phyloP scores from a whole-genome alignment of 2,797 vertebrate species.

The Phataginus tetradactyla region DNA sequence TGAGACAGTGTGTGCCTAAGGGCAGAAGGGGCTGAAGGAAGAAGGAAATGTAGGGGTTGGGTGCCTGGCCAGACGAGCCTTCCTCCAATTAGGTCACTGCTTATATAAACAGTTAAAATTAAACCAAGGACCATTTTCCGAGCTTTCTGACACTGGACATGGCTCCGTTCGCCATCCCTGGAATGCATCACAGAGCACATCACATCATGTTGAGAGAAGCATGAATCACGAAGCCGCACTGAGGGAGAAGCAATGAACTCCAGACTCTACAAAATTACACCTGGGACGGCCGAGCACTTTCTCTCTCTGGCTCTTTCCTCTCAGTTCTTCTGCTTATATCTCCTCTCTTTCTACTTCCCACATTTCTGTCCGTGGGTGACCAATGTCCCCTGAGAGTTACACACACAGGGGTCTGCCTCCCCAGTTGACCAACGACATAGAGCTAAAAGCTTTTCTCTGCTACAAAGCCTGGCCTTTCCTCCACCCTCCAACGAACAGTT shows the following conservation, averaged over 20 bases:
- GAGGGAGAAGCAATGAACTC: slow-evolving; percentile 78
- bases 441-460: background rate
- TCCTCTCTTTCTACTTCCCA: background rate
- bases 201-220: slow-evolving; percentile 77
- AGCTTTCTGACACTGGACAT: slow-evolving; percentile 70
- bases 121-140: slow-evolving; percentile 69
- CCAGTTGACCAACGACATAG: background rate
- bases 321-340: background rate
- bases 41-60: background rate
- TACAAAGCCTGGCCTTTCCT: background rate
- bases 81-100: slow-evolving; percentile 76
- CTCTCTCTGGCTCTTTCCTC: background rate
- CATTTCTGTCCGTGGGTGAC: background rate
- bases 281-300: background rate
- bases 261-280: slow-evolving; percentile 71
- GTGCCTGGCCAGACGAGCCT: slow-evolving; percentile 32
- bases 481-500: background rate
- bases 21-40: background rate
- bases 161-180: slow-evolving; percentile 24
- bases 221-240: slow-evolving; percentile 44
- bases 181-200: slow-evolving; percentile 62
- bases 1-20: slow-evolving; percentile 79
- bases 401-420: background rate
- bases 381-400: background rate
- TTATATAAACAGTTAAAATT: slow-evolving; percentile 80